Base-by-base conservation (phyloP, 2,888 invertebrate species). In the Uloborus plumipes region DNA sequence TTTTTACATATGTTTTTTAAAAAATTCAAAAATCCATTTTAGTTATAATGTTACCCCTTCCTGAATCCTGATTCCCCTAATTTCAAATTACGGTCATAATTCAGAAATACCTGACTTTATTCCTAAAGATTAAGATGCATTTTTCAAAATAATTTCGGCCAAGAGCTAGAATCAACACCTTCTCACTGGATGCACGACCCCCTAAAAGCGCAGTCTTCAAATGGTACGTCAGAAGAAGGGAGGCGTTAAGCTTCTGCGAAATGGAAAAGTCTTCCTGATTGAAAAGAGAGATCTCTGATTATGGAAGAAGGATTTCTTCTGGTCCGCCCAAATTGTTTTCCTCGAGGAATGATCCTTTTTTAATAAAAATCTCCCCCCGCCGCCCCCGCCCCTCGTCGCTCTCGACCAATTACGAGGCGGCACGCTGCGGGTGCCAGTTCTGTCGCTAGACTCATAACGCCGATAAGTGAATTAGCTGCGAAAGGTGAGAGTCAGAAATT, bases 271-370 rank as follows among this genome's bases (percentile, higher is more conserved):
- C 80, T 81, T 70, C 74, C 80, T 81, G 80, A 81, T 81, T 81
- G 80, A 81, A 81, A 81, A 81, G 80, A 81, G 80, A 81, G 80
- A 81, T 81, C 80, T 81, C 80, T 81, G 80, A 81, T 81, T 81
- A 81, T 81, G 74, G 80, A 81, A 81, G 80, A 81, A 81, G 80
- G 74, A 81, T 74, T 81, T 74, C 80, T 81, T 81, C 80, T 74
- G 74, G 74, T 69, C 80, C 74, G 74, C 80, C 80, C 80, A 74
- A 81, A 81, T 74, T 81, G 74, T 74, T 81, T 81, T 81, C 74
- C 73, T 75, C 80, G 69, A 70, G 70, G 71, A 75, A 18, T 75
- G 78, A 84, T 71, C 70, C 78, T 74, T 78, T 77, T 74, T 77
- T 84, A 77, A 84, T 74, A 84, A 80, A 73, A 74, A 73, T 84